Evolutionary conservation across 1,140 invertebrate genomes (phyloP), one percentile per base, ranked within the genome.

Genomic region (Babylonia areolata): DNA sequence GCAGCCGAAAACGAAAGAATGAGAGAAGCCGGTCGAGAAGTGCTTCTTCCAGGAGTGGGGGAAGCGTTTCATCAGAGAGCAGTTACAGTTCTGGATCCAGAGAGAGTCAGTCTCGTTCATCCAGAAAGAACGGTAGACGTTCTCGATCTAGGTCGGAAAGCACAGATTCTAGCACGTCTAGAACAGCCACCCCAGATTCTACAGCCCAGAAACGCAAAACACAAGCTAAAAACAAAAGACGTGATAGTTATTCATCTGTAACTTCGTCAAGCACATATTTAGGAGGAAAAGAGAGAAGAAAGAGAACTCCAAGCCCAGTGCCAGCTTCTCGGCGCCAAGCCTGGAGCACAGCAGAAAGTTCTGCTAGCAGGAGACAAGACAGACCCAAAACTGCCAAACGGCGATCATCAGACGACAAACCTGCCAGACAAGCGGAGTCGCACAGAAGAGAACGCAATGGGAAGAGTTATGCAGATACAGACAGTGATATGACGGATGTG

Each of bases 401-500:
- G 46, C 11, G 51, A 31, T 85, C 69, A 1, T 28, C 35, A 33
- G 37, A 5, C 0, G 73, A 28, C 15, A 40, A 73, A 37, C 23
- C 11, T 6, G 15, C 40, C 37, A 42, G 42, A 33, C 35, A 11
- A 17, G 35, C 71, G 51, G 71, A 11, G 11, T 51, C 40, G 77
- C 39, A 23, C 51, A 54, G 80, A 40, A 28, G 31, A 20, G 46
- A 73, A 58, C 12, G 83, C 54, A 31, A n/a, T 12, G 9, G 39
- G 17, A 82, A 33, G 64, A 73, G 46, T 39, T 85, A 83, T 5
- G 73, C 84, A 33, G 80, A 84, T 12, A 85, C 88, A 42, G 91
- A 93, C 77, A 94, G 92, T 91, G 93, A 93, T 85, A 92, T 93
- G 71, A 94, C 93, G 28, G 93, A 93, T 88, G 93, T 94, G 17